phyloP scores from a whole-genome alignment of 2,888 invertebrate species.

The Isotomurus palustris region DNA sequence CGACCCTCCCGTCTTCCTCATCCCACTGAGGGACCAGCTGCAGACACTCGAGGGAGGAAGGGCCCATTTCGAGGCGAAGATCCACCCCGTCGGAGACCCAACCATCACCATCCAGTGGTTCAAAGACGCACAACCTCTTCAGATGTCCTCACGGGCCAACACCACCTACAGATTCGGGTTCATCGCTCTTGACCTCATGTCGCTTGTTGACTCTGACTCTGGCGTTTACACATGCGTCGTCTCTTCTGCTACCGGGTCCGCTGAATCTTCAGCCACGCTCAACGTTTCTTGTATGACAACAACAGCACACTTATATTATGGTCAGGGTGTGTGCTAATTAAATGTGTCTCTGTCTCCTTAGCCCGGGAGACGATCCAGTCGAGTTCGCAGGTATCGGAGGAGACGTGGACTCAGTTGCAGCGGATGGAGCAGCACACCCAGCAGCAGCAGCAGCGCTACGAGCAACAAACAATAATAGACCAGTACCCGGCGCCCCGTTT shows the following conservation, averaged over 20 bases:
- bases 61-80: conserved; percentile 94
- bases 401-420: not conserved
- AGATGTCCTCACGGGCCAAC: conserved; percentile 76
- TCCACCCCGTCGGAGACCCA: conserved; percentile 94
- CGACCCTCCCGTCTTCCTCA: conserved; percentile 86
- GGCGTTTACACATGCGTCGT: conserved; percentile 89
- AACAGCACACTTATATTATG: not conserved
- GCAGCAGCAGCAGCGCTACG: not conserved
- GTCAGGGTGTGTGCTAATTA: not conserved
- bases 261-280: conserved; percentile 76
- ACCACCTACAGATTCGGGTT: conserved; percentile 96
- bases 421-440: conserved; percentile 1
- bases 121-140: conserved; percentile 74
- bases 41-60: conserved; percentile 84
- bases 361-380: conserved; percentile 18
- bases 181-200: conserved; percentile 86
- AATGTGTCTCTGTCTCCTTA: conserved; percentile 10
- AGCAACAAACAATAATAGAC: conserved; percentile 5
- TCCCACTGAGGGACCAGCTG: conserved; percentile 71
- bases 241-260: conserved; percentile 77
- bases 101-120: conserved; percentile 96
- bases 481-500: conserved; percentile 63
- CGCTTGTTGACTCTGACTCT: conserved; percentile 58
- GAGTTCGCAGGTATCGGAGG: not conserved
- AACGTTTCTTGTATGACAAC: conserved; percentile 55